Percentiles rank a stretch among this genome's conserved stretches.
phyloP scores from a whole-genome alignment of 92 coral and sea anemone species.

The Pocillopora grandis region DNA sequence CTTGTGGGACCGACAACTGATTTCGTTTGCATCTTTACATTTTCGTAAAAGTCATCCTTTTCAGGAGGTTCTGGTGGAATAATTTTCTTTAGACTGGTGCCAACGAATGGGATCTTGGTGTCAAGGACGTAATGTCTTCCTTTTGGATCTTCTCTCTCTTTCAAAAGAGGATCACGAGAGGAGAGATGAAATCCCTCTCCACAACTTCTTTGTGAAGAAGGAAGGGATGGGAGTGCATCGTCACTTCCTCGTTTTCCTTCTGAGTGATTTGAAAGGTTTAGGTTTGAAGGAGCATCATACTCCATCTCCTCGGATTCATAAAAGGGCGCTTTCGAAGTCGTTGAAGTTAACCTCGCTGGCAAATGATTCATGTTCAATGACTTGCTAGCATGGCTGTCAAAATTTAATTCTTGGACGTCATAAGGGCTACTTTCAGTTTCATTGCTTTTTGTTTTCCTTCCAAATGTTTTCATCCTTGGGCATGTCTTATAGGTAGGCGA shows the following conservation, averaged over 20 bases:
- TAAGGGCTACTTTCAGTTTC: slow-evolving; percentile 16
- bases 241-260: background rate
- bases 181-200: background rate
- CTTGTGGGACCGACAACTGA: background rate
- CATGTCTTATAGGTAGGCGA: background rate
- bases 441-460: slow-evolving; percentile 4
- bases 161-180: background rate
- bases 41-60: background rate
- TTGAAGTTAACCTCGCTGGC: background rate
- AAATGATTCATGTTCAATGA: background rate
- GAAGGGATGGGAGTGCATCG: slow-evolving; percentile 17
- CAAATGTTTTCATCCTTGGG: slow-evolving; percentile 19
- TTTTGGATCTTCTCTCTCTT: background rate
- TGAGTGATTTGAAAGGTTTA: background rate
- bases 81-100: background rate
- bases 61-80: background rate
- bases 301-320: slow-evolving; percentile 15
- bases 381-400: background rate
- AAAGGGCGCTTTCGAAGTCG: background rate
- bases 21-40: background rate
- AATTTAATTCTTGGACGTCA: background rate
- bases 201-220: background rate
- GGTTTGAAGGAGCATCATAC: background rate
- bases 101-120: background rate
- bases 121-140: background rate